Conservation (phyloP, 2,797 vertebrate species). For the Alectoris magna region DNA sequence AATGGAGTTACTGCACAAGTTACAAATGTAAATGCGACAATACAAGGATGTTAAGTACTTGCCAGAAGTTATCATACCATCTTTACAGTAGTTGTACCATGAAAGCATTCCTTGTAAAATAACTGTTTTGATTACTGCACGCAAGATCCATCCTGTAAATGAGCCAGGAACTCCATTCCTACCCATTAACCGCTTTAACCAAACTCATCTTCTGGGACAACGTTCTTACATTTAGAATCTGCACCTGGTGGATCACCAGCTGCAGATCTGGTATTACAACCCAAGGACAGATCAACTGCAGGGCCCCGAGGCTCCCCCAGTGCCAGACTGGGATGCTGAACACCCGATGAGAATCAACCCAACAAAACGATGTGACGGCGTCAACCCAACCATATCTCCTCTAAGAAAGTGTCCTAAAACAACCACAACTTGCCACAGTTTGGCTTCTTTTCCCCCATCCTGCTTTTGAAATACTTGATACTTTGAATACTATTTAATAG, state of each 20-base stretch:
- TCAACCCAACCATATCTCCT: accelerated
- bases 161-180: neutral
- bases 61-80: neutral
- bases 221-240: neutral
- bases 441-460: neutral
- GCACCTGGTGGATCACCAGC: neutral
- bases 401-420: neutral
- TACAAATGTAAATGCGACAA: neutral
- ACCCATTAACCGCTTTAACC: neutral
- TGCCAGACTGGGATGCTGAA: neutral
- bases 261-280: accelerated
- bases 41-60: neutral
- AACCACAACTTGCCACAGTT: neutral
- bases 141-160: neutral
- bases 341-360: neutral
- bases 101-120: neutral
- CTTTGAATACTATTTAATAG: neutral
- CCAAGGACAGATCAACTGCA: neutral
- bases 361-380: neutral
- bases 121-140: neutral
- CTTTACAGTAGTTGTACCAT: neutral
- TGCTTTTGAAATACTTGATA: neutral
- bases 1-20: neutral
- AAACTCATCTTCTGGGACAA: neutral
- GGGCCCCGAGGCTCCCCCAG: neutral